Base-by-base conservation (phyloP, 2,888 invertebrate genomes). In the Biston stratarius region DNA sequence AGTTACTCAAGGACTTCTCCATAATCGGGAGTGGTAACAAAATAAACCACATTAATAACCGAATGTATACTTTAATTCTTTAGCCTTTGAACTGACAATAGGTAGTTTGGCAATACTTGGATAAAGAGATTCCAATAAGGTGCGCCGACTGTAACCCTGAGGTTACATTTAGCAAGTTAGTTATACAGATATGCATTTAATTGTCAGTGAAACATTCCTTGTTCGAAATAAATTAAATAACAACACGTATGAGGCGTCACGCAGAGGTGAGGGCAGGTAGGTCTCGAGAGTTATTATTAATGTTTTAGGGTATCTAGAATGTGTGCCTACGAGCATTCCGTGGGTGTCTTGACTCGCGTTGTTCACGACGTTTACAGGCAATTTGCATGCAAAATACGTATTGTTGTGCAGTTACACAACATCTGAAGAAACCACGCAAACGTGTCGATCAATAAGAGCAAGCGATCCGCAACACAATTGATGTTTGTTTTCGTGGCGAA, bases 301-400 rank as follows among this genome's bases (percentile, higher is more conserved):
- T 77, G 76, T 76, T 76, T 74, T 68, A 72, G 77, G 72, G 75
- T 77, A 61, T 73, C 67, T 68, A 72, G 71, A 69, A 69, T 61
- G 63, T 71, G 42, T 55, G 63, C 63, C 57, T 60, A 58, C 63
- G 47, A 61, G 65, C 73, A 74, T 77, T 78, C 77, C 78, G 74
- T 73, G 75, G 77, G 79, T 80, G 78, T 80, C 79, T 77, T 70
- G 73, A 74, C 62, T 73, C 72, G 73, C 65, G 74, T 81, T 76
- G 76, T 74, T 82, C 78, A 82, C 76, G 74, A 77, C 64, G 67
- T 68, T 75, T 77, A 72, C 76, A 73, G 68, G 60, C 76, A 82
- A 86, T 87, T 89, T 84, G 82, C 80, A 89, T 88, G 81, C 84
- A 83, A 87, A 83, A 81, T 79, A 70, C 74, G 76, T 81, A 83